Percentiles rank a stretch among this genome's conserved stretches.
phyloP scores from a whole-genome alignment of 2,113 vertebrate species.

The Pagrus major region DNA sequence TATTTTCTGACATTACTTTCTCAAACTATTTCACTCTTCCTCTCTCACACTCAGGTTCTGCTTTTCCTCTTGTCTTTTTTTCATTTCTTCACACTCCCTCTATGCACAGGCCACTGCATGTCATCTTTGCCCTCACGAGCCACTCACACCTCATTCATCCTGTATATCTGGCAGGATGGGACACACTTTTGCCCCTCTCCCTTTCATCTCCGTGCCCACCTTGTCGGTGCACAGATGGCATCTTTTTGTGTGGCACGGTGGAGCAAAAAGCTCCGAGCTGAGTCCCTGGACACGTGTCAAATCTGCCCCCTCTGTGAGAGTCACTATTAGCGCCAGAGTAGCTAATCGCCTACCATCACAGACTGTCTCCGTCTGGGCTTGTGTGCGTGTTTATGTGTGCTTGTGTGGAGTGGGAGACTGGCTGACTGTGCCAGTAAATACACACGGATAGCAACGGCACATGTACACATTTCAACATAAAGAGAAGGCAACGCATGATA shows the following conservation, averaged over 20 bases:
- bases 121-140: slow-evolving; percentile 34
- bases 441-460: background rate
- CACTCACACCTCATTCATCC: slow-evolving; percentile 17
- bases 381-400: background rate
- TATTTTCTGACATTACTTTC: slow-evolving; percentile 20
- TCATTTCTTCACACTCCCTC: background rate
- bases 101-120: slow-evolving; percentile 9
- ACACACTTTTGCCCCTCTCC: slow-evolving; percentile 44
- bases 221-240: slow-evolving; percentile 78
- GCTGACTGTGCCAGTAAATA: slow-evolving; percentile 1
- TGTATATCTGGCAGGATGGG: slow-evolving; percentile 12
- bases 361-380: slow-evolving; percentile 42
- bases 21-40: slow-evolving; percentile 17
- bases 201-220: slow-evolving; percentile 72
- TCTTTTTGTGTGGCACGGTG: slow-evolving; percentile 61
- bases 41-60: background rate
- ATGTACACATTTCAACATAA: background rate
- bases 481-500: background rate
- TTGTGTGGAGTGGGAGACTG: slow-evolving; percentile 26
- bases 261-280: slow-evolving; percentile 58
- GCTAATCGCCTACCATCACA: slow-evolving; percentile 64
- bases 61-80: background rate
- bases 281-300: slow-evolving; percentile 74
- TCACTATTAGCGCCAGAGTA: slow-evolving; percentile 67
- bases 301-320: slow-evolving; percentile 65